phyloP scores from a whole-genome alignment of 2,888 invertebrate genomes.

The Abrostola triplasia region DNA sequence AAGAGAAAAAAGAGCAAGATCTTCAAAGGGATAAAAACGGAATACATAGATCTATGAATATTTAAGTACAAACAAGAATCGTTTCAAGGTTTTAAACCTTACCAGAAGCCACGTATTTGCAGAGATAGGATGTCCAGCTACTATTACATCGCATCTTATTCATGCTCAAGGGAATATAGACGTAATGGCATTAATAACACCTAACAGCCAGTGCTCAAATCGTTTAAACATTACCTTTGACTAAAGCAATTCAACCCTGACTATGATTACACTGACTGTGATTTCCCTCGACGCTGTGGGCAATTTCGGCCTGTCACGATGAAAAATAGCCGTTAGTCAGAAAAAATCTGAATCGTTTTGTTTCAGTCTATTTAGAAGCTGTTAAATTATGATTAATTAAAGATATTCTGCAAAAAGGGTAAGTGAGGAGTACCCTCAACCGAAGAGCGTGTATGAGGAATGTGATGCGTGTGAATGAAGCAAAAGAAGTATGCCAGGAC shows the following conservation, averaged over 20 bases:
- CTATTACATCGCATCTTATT: neutral
- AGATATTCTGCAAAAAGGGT: too few relatives aligned
- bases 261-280: conserved; percentile 17
- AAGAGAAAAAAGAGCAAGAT: too few relatives aligned
- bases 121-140: neutral
- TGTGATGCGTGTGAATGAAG: too few relatives aligned
- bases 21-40: too few relatives aligned
- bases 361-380: conserved; percentile 27
- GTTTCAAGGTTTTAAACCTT: too few relatives aligned
- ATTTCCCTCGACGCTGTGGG: conserved; percentile 37
- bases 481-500: too few relatives aligned
- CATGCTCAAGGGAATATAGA: neutral
- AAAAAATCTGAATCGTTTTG: conserved; percentile 31
- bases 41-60: too few relatives aligned
- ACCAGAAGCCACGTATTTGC: too few relatives aligned
- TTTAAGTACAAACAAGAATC: too few relatives aligned
- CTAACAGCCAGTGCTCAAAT: neutral
- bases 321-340: conserved; percentile 41
- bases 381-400: conserved; percentile 16
- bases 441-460: too few relatives aligned
- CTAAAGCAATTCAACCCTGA: conserved; percentile 12
- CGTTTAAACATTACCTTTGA: conserved; percentile 3
- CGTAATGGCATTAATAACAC: neutral
- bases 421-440: too few relatives aligned
- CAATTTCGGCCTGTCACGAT: conserved; percentile 36